These are phyloP conservation scores for Clamator glandarius DNA, from an alignment of 2,797 vertebrate species.

Conservation along the genomic window DNA sequence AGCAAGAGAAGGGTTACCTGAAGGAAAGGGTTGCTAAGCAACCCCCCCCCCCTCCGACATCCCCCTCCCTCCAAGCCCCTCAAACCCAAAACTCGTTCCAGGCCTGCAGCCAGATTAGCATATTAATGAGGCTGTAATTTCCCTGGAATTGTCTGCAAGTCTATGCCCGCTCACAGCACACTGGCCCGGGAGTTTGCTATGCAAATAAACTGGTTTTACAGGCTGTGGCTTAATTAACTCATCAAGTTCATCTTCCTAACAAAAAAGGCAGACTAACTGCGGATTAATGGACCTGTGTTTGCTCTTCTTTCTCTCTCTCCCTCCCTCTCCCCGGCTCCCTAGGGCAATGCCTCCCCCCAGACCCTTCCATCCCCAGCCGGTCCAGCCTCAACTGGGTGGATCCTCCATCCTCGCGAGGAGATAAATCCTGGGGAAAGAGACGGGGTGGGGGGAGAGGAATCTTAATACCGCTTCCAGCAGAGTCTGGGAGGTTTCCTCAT, in stretches of 20 bases:
- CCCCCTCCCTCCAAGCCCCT: too few species aligned
- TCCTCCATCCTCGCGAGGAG: background rate
- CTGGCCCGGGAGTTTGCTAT: constrained; percentile 87
- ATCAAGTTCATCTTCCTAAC: constrained; percentile 87
- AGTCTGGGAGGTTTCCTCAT: constrained; percentile 66
- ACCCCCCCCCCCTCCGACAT: constrained; percentile 70
- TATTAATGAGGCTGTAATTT: constrained; percentile 90
- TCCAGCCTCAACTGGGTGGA: background rate
- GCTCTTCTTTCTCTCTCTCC: constrained; percentile 71
- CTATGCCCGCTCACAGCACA: constrained; percentile 81
- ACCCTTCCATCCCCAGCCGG: background rate
- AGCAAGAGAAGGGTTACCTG: constrained; percentile 84
- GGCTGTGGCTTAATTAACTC: constrained; percentile 88
- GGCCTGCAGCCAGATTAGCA: constrained; percentile 87
- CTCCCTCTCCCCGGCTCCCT: background rate
- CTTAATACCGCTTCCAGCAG: constrained; percentile 57
- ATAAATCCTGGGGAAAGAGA: constrained; percentile 46
- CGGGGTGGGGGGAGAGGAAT: background rate
- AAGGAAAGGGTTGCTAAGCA: constrained; percentile 85
- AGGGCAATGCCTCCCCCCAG: constrained; percentile 1
- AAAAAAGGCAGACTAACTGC: constrained; percentile 84
- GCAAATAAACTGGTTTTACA: constrained; percentile 88
- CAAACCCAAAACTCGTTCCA: constrained; percentile 85
- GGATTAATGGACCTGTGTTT: constrained; percentile 85
- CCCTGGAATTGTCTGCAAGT: constrained; percentile 81